Evolutionary conservation across 2,888 invertebrate genomes (phyloP), one percentile per base, ranked within the genome.

Genomic region (Acholoe squamosa): DNA sequence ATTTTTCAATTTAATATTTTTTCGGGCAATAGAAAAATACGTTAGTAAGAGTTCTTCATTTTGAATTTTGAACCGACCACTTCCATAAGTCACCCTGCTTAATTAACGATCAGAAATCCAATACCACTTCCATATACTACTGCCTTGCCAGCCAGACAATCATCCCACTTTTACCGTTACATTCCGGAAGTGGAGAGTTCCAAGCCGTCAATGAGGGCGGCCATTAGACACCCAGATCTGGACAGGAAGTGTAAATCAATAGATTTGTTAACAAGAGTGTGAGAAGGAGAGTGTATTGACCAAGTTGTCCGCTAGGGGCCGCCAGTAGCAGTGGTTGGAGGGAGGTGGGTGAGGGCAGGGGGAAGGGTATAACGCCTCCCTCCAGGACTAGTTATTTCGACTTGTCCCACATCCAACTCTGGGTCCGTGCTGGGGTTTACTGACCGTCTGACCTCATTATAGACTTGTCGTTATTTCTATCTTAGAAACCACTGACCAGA

Each of bases 181-280:
- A 25, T 14, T 28, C 71, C 71, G 71, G 71, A 71, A 71, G 71
- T 71, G 71, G 71, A 71, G 71, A 71, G 71, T 71, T 71, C 71
- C 71, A 61, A 61, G 3, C 71, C 71, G 61, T 61, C 71, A 25
- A 71, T 71, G 71, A 28, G 28, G 28, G 71, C 25, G n/a, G 71
- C 71, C 71, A 71, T 71, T 71, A 71, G 71, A 71, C 71, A 16
- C 71, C 14, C 3, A 25, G 71, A 71, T 71, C 25, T 28, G 31
- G 71, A 28, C n/a, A 25, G 71, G 61, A 80, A 80, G 34, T 34
- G 80, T 34, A 80, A 80, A 80, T 80, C 43, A 43, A 80, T 80
- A 43, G 80, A 80, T 80, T 80, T 80, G 80, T 80, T 80, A 80
- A 80, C 80, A 80, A 80, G 34, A 34, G 43, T 43, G 43, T 80